Base-by-base conservation (phyloP, 2,797 vertebrate species). In the Eulemur albifrons region DNA sequence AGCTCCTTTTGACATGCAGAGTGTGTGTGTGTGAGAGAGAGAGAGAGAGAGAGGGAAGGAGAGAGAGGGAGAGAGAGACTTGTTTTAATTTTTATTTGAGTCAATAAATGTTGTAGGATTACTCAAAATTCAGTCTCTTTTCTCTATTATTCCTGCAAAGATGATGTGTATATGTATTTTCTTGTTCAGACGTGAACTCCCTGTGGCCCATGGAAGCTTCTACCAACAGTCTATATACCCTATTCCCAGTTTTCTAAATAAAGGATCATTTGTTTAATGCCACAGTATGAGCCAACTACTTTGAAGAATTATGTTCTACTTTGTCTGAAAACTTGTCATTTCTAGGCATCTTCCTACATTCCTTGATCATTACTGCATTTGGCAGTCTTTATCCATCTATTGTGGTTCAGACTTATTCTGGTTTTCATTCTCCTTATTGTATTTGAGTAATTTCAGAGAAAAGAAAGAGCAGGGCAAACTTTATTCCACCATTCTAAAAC, bases 81-180 rank as follows among this genome's bases (percentile, higher is more conserved):
- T 82, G 2, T 63, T 95, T 73, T 67, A 63, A 14, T 35, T 88
- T 81, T 89, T 40, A 80, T 84, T 90, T 38, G 25, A 90, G 38
- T 89, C 20, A 94, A 63, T 70, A 77, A 87, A 87, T 70, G 13
- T 30, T 91, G 0, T 32, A 94, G n/a, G 15, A 57, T 80, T 92
- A 72, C 32, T 96, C 21, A 87, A 80, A 96, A 65, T 93, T 92
- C 50, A 93, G 35, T 76, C 15, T 86, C 21, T 95, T n/a, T 96
- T 50, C 32, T 73, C 35, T 77, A 69, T 84, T 54, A 84, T 75
- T 83, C 50, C 57, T 73, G 50, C 25, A 87, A 73, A 86, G 21
- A 30, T 73, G 48, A 92, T 83, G n/a, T 48, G 84, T 52, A 43
- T 63, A 70, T 63, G 59, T 59, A 17, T 52, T 96, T 76, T 10